A percentile compares a stretch with the other conserved stretches of the same genome.
Evolutionary conservation across 2,113 vertebrate genomes (phyloP).

Genomic region (Labeo rohita): DNA sequence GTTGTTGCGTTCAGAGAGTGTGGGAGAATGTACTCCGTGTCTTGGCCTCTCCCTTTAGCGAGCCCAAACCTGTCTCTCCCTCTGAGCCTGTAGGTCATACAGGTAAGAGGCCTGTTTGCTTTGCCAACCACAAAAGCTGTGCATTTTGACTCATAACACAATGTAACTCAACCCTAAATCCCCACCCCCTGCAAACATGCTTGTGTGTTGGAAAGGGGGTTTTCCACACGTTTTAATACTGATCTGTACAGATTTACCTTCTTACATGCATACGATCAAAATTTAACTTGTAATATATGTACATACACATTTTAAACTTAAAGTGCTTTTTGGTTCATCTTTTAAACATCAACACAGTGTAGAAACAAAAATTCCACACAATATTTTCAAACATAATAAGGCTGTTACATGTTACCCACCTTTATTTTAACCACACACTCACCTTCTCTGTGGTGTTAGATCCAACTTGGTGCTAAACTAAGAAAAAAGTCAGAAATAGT

Average conservation of each 20-base stretch:
- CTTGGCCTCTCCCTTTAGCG: conserved; percentile 70
- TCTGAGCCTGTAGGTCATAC: conserved; percentile 62
- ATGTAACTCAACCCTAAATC: conserved; percentile 47
- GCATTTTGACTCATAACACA: conserved; percentile 1
- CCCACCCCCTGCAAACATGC: neutral
- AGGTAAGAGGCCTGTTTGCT: conserved; percentile 56
- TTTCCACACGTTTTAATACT: conserved; percentile 1
- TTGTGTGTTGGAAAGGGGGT: neutral
- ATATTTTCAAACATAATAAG: neutral
- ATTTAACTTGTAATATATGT: neutral
- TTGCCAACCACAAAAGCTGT: conserved; percentile 61
- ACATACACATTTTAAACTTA: neutral
- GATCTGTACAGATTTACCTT: neutral
- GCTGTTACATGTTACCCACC: neutral
- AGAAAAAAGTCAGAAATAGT: neutral
- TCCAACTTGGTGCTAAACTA: conserved; percentile 37
- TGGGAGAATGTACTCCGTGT: conserved; percentile 44
- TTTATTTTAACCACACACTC: conserved; percentile 39
- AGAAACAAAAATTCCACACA: neutral
- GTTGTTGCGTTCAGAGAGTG: conserved; percentile 30
- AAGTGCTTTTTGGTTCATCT: neutral
- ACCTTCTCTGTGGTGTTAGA: conserved; percentile 49
- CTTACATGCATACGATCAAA: neutral
- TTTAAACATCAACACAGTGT: neutral
- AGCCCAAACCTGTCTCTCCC: conserved; percentile 73